phyloP scores from a whole-genome alignment of 2,113 vertebrate species.

The Columbina picui region DNA sequence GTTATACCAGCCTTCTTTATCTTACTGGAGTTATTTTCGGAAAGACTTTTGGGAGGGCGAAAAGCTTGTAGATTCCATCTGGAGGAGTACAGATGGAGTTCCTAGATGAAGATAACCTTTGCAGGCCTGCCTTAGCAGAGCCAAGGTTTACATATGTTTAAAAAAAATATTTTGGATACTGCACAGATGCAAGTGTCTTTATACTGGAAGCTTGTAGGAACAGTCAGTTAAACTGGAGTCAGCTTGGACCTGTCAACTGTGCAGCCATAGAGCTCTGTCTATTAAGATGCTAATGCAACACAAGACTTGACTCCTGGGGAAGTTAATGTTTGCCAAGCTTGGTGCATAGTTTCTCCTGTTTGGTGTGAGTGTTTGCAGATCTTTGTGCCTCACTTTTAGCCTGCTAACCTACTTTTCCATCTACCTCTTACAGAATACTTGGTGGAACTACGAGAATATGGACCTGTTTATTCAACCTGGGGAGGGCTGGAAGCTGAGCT shows the following conservation, averaged over 20 bases:
- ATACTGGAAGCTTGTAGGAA: background rate
- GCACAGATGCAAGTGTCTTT: background rate
- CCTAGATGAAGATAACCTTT: background rate
- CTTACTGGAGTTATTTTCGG: background rate
- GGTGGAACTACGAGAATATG: conserved; percentile 91
- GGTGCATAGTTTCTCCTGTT: background rate
- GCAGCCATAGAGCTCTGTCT: background rate
- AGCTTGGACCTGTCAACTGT: background rate
- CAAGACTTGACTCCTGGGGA: background rate
- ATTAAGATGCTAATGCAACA: background rate
- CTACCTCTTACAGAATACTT: conserved; percentile 84
- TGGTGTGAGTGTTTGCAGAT: background rate
- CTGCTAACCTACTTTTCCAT: background rate
- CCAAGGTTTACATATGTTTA: background rate
- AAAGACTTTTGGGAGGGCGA: background rate
- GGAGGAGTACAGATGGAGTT: background rate
- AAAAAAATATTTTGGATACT: background rate
- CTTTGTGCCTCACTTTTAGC: background rate
- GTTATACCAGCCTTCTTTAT: background rate
- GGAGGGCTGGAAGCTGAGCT: conserved; percentile 85
- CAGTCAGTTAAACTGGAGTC: background rate
- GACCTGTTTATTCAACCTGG: conserved; percentile 92
- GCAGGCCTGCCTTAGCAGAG: background rate
- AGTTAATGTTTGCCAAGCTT: background rate
- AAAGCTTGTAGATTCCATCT: background rate